phyloP scores from a whole-genome alignment of 2,888 invertebrate genomes.

The Norana najaformis region DNA sequence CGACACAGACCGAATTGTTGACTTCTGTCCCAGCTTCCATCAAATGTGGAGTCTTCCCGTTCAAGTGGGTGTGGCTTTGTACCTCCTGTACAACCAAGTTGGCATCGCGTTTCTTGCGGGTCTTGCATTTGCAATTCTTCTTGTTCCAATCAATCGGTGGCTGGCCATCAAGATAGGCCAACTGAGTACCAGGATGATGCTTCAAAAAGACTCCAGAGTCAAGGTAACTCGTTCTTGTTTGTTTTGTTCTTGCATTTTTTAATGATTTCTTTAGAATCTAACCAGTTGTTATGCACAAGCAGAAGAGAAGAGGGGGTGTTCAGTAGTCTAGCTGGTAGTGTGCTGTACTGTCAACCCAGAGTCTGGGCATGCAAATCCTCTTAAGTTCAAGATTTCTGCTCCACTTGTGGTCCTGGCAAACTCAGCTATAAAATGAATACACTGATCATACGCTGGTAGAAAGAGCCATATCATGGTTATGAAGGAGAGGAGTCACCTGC shows the following conservation, averaged over 20 bases:
- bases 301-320: background rate
- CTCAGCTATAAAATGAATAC: too few relatives aligned
- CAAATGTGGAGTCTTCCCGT: constrained; percentile 94
- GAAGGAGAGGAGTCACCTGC: too few relatives aligned
- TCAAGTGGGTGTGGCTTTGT: constrained; percentile 66
- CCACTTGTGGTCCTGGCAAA: background rate
- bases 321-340: background rate
- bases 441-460: too few relatives aligned
- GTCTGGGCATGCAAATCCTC: background rate
- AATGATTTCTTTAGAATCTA: background rate
- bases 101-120: constrained; percentile 90
- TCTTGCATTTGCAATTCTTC: constrained; percentile 78
- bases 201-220: constrained; percentile 84
- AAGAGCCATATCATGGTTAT: too few relatives aligned
- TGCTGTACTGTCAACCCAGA: background rate
- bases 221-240: constrained; percentile 63
- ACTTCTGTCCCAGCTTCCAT: constrained; percentile 94
- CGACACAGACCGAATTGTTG: constrained; percentile 90
- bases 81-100: constrained; percentile 62
- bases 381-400: background rate
- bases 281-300: background rate
- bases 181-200: constrained; percentile 85
- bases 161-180: constrained; percentile 85
- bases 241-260: too few relatives aligned
- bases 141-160: constrained; percentile 89